phyloP scores from a whole-genome alignment of 2,888 invertebrate genomes.

The Lasioglossum malachurum region DNA sequence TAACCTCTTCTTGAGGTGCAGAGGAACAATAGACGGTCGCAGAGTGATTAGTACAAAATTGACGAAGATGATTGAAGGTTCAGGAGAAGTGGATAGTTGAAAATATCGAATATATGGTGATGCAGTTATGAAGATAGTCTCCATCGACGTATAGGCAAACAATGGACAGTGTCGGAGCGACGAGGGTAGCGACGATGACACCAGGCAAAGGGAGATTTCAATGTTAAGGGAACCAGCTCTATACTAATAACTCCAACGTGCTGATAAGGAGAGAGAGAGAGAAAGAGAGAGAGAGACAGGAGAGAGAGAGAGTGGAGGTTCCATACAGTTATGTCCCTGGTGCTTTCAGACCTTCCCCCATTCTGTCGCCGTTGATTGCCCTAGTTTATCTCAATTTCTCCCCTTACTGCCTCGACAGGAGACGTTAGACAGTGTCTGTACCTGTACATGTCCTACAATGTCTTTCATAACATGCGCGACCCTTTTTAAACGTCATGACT shows the following conservation, averaged over 20 bases:
- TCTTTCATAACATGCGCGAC: neutral
- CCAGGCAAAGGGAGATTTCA: neutral
- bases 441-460: neutral
- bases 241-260: neutral
- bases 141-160: neutral
- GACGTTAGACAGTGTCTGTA: slow-evolving; percentile 9
- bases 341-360: slow-evolving; percentile 9
- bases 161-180: neutral
- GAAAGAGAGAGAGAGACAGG: neutral
- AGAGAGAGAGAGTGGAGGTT: neutral
- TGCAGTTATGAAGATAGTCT: neutral
- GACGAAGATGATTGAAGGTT: neutral
- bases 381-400: slow-evolving; percentile 10
- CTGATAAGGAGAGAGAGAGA: neutral
- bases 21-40: neutral
- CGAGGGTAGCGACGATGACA: neutral
- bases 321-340: slow-evolving; percentile 9
- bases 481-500: neutral
- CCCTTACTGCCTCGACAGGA: slow-evolving; percentile 3
- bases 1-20: too few relatives aligned
- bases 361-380: slow-evolving; percentile 10
- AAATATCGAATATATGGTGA: too few relatives aligned
- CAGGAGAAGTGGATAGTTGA: too few relatives aligned
- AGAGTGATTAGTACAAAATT: neutral
- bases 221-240: neutral